A percentile compares a stretch with the other conserved stretches of the same genome.
phyloP scores from a whole-genome alignment of 2,113 vertebrate genomes.

The Hirundichthys speculiger region DNA sequence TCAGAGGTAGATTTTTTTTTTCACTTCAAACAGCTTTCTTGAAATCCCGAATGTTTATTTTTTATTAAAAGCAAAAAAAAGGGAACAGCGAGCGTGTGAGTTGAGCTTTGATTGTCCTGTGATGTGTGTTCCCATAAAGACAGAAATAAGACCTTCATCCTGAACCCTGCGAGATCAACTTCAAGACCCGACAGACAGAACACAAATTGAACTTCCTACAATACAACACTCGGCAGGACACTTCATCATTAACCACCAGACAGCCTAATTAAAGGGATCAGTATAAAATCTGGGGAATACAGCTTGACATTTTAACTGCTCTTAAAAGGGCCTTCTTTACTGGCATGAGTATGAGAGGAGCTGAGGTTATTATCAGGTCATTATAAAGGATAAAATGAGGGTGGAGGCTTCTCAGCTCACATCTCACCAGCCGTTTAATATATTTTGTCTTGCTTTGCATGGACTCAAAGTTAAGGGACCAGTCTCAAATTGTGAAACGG shows the following conservation, averaged over 20 bases:
- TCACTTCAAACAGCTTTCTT: no score
- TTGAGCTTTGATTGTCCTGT: neutral
- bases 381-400: conserved; percentile 41
- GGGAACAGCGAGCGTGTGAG: no score
- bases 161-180: conserved; percentile 9
- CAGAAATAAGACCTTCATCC: conserved; percentile 10
- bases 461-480: no score
- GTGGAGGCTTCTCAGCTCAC: conserved; percentile 3
- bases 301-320: conserved; percentile 66
- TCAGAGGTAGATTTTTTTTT: no score
- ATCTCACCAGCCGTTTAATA: conserved; percentile 16
- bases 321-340: conserved; percentile 39
- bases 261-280: conserved; percentile 69
- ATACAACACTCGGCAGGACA: conserved; percentile 26
- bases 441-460: conserved; percentile 8
- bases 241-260: conserved; percentile 59
- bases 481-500: no score
- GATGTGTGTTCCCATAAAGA: conserved; percentile 4
- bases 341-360: conserved; percentile 45
- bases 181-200: conserved; percentile 40
- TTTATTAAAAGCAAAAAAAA: no score
- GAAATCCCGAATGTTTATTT: no score
- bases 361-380: conserved; percentile 51
- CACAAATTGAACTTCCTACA: conserved; percentile 20
- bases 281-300: conserved; percentile 51